Conservation (phyloP, 2,888 invertebrate species). For the Caenorhabditis sp. region DNA sequence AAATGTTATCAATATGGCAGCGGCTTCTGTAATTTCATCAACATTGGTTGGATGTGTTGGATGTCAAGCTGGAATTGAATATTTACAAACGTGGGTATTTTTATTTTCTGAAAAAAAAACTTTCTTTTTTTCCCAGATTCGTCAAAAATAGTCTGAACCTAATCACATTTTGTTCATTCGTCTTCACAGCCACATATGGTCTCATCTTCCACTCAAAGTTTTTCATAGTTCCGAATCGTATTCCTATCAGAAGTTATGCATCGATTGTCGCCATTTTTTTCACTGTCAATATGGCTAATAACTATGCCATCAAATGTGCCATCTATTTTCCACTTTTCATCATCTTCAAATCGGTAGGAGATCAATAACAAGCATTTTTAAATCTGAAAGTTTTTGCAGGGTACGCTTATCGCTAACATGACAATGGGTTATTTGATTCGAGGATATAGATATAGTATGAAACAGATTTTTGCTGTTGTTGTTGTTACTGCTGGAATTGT, state of each 20-base stretch:
- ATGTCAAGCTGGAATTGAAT: slow-evolving; percentile 61
- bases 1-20: slow-evolving; percentile 4
- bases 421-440: slow-evolving; percentile 89
- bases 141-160: slow-evolving; percentile 48
- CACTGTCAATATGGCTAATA: slow-evolving; percentile 84
- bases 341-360: slow-evolving; percentile 91
- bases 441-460: slow-evolving; percentile 78
- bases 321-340: slow-evolving; percentile 97
- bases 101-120: neutral
- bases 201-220: slow-evolving; percentile 51
- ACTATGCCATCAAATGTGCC: slow-evolving; percentile 92
- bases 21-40: slow-evolving; percentile 33
- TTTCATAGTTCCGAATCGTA: slow-evolving; percentile 46
- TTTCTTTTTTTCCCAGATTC: slow-evolving; percentile 30
- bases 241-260: slow-evolving; percentile 54
- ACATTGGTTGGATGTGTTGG: slow-evolving; percentile 53
- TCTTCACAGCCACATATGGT: slow-evolving; percentile 55
- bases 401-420: slow-evolving; percentile 94
- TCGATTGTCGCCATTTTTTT: slow-evolving; percentile 86
- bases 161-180: slow-evolving; percentile 57
- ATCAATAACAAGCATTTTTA: neutral
- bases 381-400: slow-evolving; percentile 74
- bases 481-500: slow-evolving; percentile 92
- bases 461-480: slow-evolving; percentile 81
- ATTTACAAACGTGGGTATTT: slow-evolving; percentile 46